A percentile compares a stretch with the other conserved stretches of the same genome.
phyloP scores from a whole-genome alignment of 2,797 vertebrate genomes.

The Oceanodroma leucorhoa region DNA sequence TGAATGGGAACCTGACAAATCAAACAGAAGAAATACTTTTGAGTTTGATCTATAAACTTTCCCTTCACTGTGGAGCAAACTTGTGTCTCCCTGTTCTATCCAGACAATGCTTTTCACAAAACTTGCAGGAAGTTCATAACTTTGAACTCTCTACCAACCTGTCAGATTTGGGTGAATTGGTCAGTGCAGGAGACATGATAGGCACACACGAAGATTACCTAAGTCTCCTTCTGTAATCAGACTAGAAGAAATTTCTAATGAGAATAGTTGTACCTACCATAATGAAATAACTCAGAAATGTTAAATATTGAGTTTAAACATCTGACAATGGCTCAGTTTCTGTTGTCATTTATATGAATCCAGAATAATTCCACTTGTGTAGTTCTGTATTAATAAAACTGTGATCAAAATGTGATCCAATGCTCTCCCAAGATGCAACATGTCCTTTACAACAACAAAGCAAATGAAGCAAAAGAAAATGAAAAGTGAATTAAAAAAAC shows the following conservation, averaged over 20 bases:
- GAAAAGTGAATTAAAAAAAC: conserved; percentile 30
- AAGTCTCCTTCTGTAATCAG: neutral
- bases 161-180: neutral
- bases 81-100: neutral
- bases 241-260: neutral
- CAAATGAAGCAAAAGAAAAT: conserved; percentile 36
- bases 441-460: conserved; percentile 1
- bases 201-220: neutral
- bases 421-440: neutral
- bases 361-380: conserved; percentile 9
- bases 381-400: neutral
- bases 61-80: neutral
- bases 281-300: neutral
- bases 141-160: neutral
- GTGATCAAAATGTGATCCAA: neutral
- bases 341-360: neutral
- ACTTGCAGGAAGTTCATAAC: neutral
- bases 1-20: neutral
- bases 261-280: neutral
- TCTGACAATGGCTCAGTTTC: neutral
- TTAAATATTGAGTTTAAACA: neutral
- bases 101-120: neutral
- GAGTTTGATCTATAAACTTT: neutral
- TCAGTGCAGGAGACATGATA: neutral
- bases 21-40: neutral